These are phyloP conservation scores for Bombycilla garrulus DNA, from an alignment of 2,113 vertebrate species.

Conservation along the genomic window DNA sequence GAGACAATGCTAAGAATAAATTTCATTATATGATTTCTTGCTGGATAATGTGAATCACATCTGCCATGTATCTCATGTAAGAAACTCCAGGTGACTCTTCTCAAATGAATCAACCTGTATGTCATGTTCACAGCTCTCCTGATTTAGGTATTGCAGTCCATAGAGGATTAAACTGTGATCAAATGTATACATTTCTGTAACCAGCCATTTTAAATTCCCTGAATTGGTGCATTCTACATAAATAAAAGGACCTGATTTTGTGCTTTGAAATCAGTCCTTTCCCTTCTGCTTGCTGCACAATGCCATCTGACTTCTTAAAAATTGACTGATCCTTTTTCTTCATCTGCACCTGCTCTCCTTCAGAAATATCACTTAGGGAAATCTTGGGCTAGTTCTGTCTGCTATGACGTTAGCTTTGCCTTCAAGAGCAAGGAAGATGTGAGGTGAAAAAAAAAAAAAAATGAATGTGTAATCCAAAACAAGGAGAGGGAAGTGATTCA, in stretches of 20 bases:
- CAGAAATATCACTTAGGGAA: conserved; percentile 58
- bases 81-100: conserved; percentile 47
- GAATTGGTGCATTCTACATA: conserved; percentile 71
- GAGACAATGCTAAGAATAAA: background rate
- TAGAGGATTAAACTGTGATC: conserved; percentile 58
- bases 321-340: conserved; percentile 29
- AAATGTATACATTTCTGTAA: conserved; percentile 67
- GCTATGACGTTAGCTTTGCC: conserved; percentile 37
- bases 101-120: conserved; percentile 35
- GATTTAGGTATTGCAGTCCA: conserved; percentile 45
- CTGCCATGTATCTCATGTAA: background rate
- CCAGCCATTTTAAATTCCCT: conserved; percentile 63
- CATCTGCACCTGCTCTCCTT: conserved; percentile 73
- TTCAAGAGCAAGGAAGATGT: background rate
- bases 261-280: conserved; percentile 69
- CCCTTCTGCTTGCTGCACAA: conserved; percentile 70
- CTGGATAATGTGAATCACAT: background rate
- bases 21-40: background rate
- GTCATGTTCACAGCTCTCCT: background rate
- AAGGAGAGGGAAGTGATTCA: conserved; percentile 56
- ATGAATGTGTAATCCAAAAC: conserved; percentile 23
- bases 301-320: conserved; percentile 73
- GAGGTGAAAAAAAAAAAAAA: conserved; percentile 1
- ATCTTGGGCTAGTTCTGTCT: conserved; percentile 46
- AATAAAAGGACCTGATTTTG: conserved; percentile 74